Evolutionary conservation across 2,113 vertebrate species (phyloP).

Genomic region (Riparia riparia): DNA sequence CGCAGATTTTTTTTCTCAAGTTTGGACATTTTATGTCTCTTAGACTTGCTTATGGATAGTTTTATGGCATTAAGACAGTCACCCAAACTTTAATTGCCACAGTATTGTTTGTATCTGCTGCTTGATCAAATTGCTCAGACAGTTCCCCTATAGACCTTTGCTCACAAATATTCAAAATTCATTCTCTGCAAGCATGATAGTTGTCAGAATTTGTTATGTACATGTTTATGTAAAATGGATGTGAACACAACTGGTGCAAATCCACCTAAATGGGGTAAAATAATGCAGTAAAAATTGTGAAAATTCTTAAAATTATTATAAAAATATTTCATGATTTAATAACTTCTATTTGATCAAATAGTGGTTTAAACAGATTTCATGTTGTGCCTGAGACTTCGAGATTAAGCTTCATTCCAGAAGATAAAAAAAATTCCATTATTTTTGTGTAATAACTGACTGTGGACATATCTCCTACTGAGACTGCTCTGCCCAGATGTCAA

Average conservation of each 20-base stretch:
- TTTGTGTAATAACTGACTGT: neutral
- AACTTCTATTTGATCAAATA: neutral
- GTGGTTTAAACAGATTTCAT: neutral
- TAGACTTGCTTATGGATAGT: neutral
- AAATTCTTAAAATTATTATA: neutral
- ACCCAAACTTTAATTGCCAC: neutral
- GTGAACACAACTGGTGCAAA: neutral
- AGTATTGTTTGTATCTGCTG: neutral
- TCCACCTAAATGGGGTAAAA: neutral
- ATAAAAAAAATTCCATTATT: neutral
- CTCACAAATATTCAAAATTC: neutral
- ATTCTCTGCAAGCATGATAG: neutral
- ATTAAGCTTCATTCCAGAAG: neutral
- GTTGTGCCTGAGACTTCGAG: neutral
- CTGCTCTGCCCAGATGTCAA: neutral
- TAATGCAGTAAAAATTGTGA: neutral
- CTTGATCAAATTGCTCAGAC: neutral
- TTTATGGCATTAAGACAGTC: neutral
- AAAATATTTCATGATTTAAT: neutral
- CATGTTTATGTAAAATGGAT: neutral
- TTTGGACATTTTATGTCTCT: neutral
- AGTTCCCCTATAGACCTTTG: neutral
- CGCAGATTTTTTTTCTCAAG: neutral
- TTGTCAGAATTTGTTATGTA: neutral
- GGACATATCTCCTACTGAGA: neutral